Percentiles rank a stretch among this genome's conserved stretches.
Evolutionary conservation across 2,888 invertebrate species (phyloP).

Genomic region (Polyommatus icarus): DNA sequence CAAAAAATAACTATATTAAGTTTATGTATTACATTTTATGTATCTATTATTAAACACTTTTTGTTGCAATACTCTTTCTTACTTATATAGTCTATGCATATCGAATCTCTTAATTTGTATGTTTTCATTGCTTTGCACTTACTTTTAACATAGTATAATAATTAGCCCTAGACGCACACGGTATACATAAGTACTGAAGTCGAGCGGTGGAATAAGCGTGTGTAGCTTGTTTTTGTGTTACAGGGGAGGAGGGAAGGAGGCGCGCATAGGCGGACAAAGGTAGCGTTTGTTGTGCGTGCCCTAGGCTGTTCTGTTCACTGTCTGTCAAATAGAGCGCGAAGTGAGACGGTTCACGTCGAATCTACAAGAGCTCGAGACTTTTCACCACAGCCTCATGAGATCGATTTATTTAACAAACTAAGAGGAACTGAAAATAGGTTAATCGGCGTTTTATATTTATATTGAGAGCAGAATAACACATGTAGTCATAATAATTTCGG

Average conservation of each 20-base stretch:
- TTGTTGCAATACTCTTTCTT: neutral
- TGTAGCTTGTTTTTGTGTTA: slow-evolving; percentile 79
- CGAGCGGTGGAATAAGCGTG: slow-evolving; percentile 64
- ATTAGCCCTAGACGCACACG: slow-evolving; percentile 5
- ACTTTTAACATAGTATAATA: slow-evolving; percentile 7
- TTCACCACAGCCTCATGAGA: slow-evolving; percentile 31
- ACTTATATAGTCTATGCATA: neutral
- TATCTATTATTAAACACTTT: neutral
- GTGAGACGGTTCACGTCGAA: slow-evolving; percentile 72
- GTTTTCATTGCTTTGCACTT: neutral
- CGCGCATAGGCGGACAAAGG: slow-evolving; percentile 75
- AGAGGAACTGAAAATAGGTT: no score
- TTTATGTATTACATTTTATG: neutral
- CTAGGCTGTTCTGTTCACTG: slow-evolving; percentile 80
- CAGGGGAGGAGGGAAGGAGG: slow-evolving; percentile 75
- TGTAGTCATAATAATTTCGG: no score
- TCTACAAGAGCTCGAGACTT: slow-evolving; percentile 49
- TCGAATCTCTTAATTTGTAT: neutral
- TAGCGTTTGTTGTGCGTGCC: slow-evolving; percentile 81
- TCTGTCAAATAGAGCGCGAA: slow-evolving; percentile 75
- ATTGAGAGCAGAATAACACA: no score
- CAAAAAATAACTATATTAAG: neutral
- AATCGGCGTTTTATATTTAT: no score
- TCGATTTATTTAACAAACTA: neutral
- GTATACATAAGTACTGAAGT: slow-evolving; percentile 38